Conservation (phyloP, 2,797 vertebrate species). For the Hypotaenidia philippensis region DNA sequence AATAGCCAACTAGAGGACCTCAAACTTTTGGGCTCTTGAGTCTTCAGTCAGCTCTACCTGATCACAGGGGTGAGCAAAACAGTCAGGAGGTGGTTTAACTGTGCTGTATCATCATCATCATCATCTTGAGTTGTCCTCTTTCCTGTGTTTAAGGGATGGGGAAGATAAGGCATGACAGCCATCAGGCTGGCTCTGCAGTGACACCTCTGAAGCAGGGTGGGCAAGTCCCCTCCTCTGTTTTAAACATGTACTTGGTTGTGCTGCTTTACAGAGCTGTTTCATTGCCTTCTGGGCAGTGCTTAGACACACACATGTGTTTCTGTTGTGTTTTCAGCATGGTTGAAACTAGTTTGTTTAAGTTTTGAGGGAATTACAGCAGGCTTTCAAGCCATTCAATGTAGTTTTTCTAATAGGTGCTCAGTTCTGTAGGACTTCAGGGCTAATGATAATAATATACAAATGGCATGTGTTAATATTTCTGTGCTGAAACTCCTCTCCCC, state of each 20-base stretch:
- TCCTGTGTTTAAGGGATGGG: rapidly evolving
- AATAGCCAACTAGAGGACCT: neutral
- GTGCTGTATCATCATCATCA: neutral
- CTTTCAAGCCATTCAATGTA: neutral
- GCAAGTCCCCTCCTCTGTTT: neutral
- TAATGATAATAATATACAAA: neutral
- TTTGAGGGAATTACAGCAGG: neutral
- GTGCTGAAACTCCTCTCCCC: neutral
- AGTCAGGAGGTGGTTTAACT: neutral
- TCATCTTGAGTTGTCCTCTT: neutral
- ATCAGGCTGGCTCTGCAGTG: neutral
- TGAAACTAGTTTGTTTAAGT: neutral
- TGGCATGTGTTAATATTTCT: neutral
- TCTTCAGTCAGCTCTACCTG: neutral
- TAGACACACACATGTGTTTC: neutral
- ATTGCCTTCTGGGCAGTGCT: neutral
- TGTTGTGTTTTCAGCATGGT: neutral
- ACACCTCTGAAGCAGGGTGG: neutral
- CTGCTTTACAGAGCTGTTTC: neutral
- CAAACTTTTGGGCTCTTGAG: neutral
- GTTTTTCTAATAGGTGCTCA: neutral
- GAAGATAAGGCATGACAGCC: neutral
- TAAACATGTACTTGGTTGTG: neutral
- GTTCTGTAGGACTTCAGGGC: neutral
- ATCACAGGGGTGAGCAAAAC: neutral